Base-by-base conservation (phyloP, 2,797 vertebrate genomes). In the Anguilla obscura region DNA sequence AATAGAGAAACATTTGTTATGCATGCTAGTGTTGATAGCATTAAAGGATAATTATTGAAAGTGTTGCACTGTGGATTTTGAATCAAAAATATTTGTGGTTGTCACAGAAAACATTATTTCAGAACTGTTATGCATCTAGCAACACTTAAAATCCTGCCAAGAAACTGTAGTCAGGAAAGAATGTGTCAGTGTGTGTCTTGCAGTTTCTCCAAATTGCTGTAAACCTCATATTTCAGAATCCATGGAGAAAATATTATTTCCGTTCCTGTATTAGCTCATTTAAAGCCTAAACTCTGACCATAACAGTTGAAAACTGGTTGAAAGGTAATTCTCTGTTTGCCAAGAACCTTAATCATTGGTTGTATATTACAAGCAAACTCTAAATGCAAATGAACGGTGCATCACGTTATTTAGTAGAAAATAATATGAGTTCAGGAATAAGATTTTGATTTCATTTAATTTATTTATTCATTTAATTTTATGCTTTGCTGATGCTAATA, bases 131-230 rank as follows among this genome's bases (percentile, higher is more conserved):
- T 93, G 92, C 92, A 93, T 94, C 94, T 94, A 93, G 94, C 95
- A 96, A 96, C 96, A 96, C 95, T 92, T 95, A 91, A 87, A 88
- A 82, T 85, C 90, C 91, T 95, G 96, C 96, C 96, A 96, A 95
- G 94, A 95, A 93, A 93, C 88, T 90, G 89, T 89, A 89, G 91
- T 86, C 79, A 66, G 85, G 86, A 63, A 86, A 89, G 86, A 86
- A 89, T 88, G 89, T 86, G 82, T 87, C 82, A 85, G 54, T 86
- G 63, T 87, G 60, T 87, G 60, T 88, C 80, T 88, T 89, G 84
- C 83, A 74, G 54, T 86, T 52, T 85, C 21, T 54, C 56, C 84
- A 48, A 63, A 48, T 84, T 71, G 36, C 48, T 71, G 52, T 85
- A 45, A 79, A 60, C 48, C 71, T 45, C 27, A 54, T 30, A 85